Conservation (phyloP, 2,888 invertebrate genomes). For the Phlogophora meticulosa region DNA sequence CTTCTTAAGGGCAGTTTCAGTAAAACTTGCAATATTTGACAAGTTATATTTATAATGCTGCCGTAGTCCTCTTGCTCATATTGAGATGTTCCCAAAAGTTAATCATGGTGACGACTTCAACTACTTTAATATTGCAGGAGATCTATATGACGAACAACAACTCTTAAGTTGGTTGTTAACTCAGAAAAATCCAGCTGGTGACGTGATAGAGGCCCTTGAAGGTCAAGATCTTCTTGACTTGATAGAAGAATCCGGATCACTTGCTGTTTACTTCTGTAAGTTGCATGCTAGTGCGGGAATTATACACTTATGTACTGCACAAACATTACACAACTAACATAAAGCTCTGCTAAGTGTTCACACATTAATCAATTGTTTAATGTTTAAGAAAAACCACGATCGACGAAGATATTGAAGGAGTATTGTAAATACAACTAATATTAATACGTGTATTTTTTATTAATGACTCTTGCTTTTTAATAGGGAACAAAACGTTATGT, state of each 20-base stretch:
- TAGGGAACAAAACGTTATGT: slow-evolving; percentile 98
- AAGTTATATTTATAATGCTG: background rate
- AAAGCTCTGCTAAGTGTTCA: slow-evolving; percentile 55
- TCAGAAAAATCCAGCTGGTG: slow-evolving; percentile 97
- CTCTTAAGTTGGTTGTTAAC: slow-evolving; percentile 97
- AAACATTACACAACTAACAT: slow-evolving; percentile 70
- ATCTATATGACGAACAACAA: slow-evolving; percentile 96
- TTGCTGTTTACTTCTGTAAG: slow-evolving; percentile 98
- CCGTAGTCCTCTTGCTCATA: background rate
- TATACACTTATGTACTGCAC: slow-evolving; percentile 67
- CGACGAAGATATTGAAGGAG: slow-evolving; percentile 9
- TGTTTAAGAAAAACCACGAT: slow-evolving; percentile 17
- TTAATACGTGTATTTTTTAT: slow-evolving; percentile 59
- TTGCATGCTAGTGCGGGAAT: slow-evolving; percentile 68
- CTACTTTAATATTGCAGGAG: slow-evolving; percentile 88
- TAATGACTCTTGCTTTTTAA: slow-evolving; percentile 81
- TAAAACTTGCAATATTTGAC: background rate
- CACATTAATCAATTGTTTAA: slow-evolving; percentile 38
- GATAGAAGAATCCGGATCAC: slow-evolving; percentile 95
- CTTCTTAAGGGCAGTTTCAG: background rate
- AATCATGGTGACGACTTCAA: background rate
- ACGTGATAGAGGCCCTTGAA: slow-evolving; percentile 96
- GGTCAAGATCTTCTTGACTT: slow-evolving; percentile 94
- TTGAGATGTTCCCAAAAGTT: background rate
- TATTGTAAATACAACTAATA: slow-evolving; percentile 27